Percentiles rank a stretch among this genome's conserved stretches.
Conservation (phyloP, 2,113 vertebrate species). For the Nothoprocta perdicaria region DNA sequence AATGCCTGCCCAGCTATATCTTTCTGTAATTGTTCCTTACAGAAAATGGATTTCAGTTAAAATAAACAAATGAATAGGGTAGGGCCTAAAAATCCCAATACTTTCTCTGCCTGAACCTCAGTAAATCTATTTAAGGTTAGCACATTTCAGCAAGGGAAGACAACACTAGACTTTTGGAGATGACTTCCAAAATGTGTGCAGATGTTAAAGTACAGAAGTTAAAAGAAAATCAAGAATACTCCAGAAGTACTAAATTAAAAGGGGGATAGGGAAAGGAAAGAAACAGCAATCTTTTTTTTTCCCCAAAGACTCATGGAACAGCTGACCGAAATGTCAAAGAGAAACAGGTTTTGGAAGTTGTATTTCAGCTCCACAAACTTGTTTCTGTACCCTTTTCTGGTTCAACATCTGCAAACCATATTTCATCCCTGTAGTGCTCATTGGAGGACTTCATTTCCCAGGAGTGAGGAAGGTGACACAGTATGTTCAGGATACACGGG, state of each 20-base stretch:
- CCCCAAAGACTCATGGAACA: slow-evolving; percentile 59
- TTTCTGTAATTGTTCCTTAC: background rate
- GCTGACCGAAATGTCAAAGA: slow-evolving; percentile 70
- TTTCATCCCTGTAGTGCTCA: slow-evolving; percentile 12
- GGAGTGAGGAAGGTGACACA: slow-evolving; percentile 50
- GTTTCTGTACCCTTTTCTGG: slow-evolving; percentile 48
- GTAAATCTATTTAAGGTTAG: background rate
- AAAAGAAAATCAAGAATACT: slow-evolving; percentile 51
- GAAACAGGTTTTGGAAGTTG: slow-evolving; percentile 60
- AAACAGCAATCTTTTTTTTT: background rate
- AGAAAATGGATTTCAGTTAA: slow-evolving; percentile 1
- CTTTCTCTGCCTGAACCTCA: background rate
- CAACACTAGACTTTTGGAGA: slow-evolving; percentile 33
- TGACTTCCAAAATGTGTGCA: slow-evolving; percentile 40
- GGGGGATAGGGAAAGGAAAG: background rate
- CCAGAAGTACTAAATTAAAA: slow-evolving; percentile 45
- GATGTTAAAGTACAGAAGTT: slow-evolving; percentile 60
- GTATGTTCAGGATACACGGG: background rate
- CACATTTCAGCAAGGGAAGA: background rate
- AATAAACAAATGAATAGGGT: background rate
- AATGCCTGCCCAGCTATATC: background rate
- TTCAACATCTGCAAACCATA: slow-evolving; percentile 67
- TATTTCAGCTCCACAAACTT: slow-evolving; percentile 22
- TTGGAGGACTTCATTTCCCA: slow-evolving; percentile 48
- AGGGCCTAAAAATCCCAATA: background rate